phyloP scores from a whole-genome alignment of 2,888 invertebrate species.

The Aleiodes leptofemur region DNA sequence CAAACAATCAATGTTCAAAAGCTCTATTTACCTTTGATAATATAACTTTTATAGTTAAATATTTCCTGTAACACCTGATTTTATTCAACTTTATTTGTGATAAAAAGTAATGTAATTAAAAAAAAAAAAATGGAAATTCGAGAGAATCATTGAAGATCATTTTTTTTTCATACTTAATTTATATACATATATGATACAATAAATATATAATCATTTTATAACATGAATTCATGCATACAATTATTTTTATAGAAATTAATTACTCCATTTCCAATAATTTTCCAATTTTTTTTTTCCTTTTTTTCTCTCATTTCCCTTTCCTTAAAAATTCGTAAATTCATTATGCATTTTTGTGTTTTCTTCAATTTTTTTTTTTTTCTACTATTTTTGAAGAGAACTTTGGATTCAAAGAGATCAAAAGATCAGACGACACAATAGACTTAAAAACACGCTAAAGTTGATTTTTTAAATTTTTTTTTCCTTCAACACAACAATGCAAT shows the following conservation, averaged over 20 bases:
- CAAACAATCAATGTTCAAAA: too few relatives aligned
- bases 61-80: too few relatives aligned
- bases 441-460: neutral
- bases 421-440: constrained; percentile 16
- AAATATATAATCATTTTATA: constrained; percentile 62
- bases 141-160: neutral
- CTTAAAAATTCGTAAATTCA: constrained; percentile 9
- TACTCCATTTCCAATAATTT: neutral
- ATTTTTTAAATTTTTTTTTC: neutral
- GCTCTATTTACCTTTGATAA: too few relatives aligned
- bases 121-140: neutral
- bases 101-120: too few relatives aligned
- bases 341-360: neutral
- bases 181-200: constrained; percentile 63
- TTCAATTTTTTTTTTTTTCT: constrained; percentile 1
- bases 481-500: neutral
- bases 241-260: constrained; percentile 1
- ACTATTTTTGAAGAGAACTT: neutral
- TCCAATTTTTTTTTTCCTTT: neutral
- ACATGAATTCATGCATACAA: constrained; percentile 52
- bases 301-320: neutral
- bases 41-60: too few relatives aligned
- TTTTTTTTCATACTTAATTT: constrained; percentile 58
- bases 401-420: neutral
- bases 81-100: too few relatives aligned